Evolutionary conservation across 2,888 invertebrate species (phyloP), one percentile per base, ranked within the genome.

Genomic region (Amphiduros pacificus): DNA sequence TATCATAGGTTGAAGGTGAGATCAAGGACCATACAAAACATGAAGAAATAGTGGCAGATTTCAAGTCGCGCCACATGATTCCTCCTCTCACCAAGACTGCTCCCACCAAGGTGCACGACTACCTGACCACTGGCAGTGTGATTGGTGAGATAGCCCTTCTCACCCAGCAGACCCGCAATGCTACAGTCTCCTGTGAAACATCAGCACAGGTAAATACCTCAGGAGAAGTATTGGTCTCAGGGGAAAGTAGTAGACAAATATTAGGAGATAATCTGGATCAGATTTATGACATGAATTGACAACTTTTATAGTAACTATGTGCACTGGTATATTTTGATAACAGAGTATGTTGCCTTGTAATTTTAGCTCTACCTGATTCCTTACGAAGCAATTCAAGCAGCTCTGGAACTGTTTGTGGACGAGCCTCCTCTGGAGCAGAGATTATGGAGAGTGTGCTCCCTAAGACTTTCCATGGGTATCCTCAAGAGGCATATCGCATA

Each of bases 361-460:
- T 65, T 68, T 17, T 67, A 78, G 77, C 85, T 80, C 55, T 73
- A 78, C 63, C 77, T 77, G 62, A 73, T 83, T 51, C 71, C 75
- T 20, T 69, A 72, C 11, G 73, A 77, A 2, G 75, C 75, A 41
- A 77, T 83, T 70, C 64, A 72, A 26, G 61, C 72, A 22, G 82
- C 80, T 2, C 63, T 82, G 24, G 58, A 66, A 0, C 63, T 67
- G 40, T 82, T 78, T 64, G 59, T 55, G 77, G 22, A 87, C 82
- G 73, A 86, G 2, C 82, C 75, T 54, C 86, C 87, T 0, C 74
- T 88, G 14, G 86, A 87, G 77, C 83, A 87, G 17, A 80, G 87
- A 3, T 85, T 88, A 83, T 88, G 88, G 88, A 85, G 87, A 0
- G 85, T 86, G 62, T 85, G 87, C 41, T 87, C 87, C n/a, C 85